Evolutionary conservation across 2,113 vertebrate species (phyloP).

Genomic region (Aix galericulata): DNA sequence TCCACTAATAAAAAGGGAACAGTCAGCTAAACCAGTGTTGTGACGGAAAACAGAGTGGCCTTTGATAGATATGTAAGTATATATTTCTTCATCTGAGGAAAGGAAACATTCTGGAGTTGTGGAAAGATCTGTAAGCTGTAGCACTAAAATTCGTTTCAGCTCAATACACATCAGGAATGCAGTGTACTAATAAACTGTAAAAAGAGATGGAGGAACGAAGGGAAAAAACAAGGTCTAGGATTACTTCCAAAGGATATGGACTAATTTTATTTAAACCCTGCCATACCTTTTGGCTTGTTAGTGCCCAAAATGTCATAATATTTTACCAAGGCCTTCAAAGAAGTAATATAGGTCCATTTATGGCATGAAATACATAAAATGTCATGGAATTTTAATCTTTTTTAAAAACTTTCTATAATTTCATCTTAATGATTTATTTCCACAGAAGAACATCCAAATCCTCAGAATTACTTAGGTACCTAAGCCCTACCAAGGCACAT

Average conservation of each 20-base stretch:
- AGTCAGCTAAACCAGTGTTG: background rate
- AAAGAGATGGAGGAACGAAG: slow-evolving; percentile 5
- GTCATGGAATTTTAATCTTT: background rate
- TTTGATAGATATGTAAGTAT: slow-evolving; percentile 11
- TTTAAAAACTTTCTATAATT: background rate
- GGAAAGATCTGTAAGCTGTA: slow-evolving; percentile 10
- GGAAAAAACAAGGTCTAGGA: background rate
- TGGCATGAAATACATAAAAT: background rate
- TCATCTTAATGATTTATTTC: background rate
- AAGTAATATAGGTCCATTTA: background rate
- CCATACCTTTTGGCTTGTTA: background rate
- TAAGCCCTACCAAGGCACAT: background rate
- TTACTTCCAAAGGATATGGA: background rate
- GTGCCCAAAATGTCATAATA: background rate
- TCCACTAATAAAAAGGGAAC: background rate
- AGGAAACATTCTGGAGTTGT: slow-evolving; percentile 13
- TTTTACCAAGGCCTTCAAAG: background rate
- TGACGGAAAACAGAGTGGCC: slow-evolving; percentile 40
- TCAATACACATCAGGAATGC: slow-evolving; percentile 26
- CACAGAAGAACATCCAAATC: background rate
- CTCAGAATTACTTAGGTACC: background rate
- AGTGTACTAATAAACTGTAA: slow-evolving; percentile 25
- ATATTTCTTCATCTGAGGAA: slow-evolving; percentile 34
- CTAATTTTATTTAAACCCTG: slow-evolving; percentile 8
- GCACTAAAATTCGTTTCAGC: background rate